These are phyloP conservation scores for Planiliza haematocheilus DNA, from an alignment of 2,113 vertebrate genomes.

Conservation along the genomic window DNA sequence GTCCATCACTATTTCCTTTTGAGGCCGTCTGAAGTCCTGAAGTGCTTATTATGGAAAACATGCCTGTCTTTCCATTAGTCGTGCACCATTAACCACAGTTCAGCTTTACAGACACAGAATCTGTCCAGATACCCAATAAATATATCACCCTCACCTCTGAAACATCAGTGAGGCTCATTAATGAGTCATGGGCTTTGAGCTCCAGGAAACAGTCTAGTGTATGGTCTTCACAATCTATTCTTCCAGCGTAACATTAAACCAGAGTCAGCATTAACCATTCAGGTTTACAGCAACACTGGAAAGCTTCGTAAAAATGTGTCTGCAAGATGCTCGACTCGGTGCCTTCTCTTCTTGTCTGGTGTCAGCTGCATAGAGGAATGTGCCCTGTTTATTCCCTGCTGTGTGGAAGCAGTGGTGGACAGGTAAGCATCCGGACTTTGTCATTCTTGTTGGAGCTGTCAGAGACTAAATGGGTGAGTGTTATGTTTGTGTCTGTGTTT, in stretches of 20 bases:
- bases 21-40: constrained; percentile 50
- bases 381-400: background rate
- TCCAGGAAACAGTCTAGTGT: constrained; percentile 1
- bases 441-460: constrained; percentile 25
- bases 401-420: constrained; percentile 4
- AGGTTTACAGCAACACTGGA: constrained; percentile 26
- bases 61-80: constrained; percentile 53
- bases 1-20: constrained; percentile 68
- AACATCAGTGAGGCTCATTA: constrained; percentile 13
- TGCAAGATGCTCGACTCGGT: constrained; percentile 46
- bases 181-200: constrained; percentile 12
- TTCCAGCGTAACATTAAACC: constrained; percentile 11
- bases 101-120: constrained; percentile 47
- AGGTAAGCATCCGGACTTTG: constrained; percentile 45
- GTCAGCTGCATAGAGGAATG: background rate
- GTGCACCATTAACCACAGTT: constrained; percentile 41
- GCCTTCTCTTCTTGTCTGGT: constrained; percentile 9
- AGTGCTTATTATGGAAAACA: constrained; percentile 65
- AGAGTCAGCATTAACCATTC: constrained; percentile 42
- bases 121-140: constrained; percentile 50
- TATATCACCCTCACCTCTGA: constrained; percentile 34
- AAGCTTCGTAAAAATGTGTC: constrained; percentile 54
- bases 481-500: constrained; percentile 24
- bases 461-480: background rate
- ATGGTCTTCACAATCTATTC: background rate